Evolutionary conservation across 37 sponge, comb jelly and placozoan genomes (phyloP), one percentile per base, ranked within the genome.

Genomic region (Chondrilla cf. caribensis): DNA sequence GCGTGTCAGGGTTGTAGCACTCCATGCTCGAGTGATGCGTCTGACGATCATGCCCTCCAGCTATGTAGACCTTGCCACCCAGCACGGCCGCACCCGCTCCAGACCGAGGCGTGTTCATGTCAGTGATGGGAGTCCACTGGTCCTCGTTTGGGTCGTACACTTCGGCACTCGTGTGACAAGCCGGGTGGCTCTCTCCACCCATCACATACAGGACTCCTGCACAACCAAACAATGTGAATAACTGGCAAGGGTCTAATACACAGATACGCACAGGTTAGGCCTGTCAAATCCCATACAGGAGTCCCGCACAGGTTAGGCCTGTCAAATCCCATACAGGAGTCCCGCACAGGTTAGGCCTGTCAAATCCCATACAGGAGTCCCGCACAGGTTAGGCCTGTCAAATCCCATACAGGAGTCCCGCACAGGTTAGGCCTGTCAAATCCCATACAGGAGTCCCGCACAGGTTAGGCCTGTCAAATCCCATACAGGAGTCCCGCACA

Each of bases 31-130:
- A 84, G 81, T 93, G 88, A 76, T 93, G 94, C 18, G 87, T 79
- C 58, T 87, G 80, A 4, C 90, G 83, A 42, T 93, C 94, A 40
- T 93, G 94, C 2, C 97, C 97, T 0, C 97, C 97, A 3, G 90
- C 89, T 32, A 96, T 83, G 73, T 90, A 96, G 39, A 93, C 58
- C 67, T 78, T 90, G 24, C 91, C 89, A 47, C 90, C 87, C 82
- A 96, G 71, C 0, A 77, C 70, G 7, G 86, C 91, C 19, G 90
- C 93, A 0, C 93, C 91, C 5, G 97, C 97, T 17, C 97, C 97
- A 3, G 97, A 96, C 0, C 94, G 85, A 58, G 90, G 87, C 17
- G 77, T 81, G 71, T 87, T 87, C 94, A 93, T 93, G 76, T 93
- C 94, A 0, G 94, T 81, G 3, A 93, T 33, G n/a, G 58, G 5